phyloP scores from a whole-genome alignment of 2,797 vertebrate genomes.

The Todus mexicanus region DNA sequence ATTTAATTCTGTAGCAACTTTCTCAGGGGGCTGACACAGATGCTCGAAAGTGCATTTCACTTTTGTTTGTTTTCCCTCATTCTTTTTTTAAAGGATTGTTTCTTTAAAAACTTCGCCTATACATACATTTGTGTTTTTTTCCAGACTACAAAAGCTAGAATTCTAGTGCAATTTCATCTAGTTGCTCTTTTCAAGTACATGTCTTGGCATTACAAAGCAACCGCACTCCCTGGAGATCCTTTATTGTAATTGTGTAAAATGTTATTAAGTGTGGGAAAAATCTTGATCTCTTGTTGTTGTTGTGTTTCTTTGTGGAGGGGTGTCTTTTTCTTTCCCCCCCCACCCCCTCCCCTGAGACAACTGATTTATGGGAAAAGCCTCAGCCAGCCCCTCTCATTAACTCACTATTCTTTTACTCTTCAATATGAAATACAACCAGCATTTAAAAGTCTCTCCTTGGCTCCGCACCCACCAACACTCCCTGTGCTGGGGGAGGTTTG shows the following conservation, averaged over 20 bases:
- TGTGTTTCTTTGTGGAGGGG: neutral
- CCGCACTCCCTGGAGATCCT: neutral
- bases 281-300: neutral
- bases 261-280: constrained; percentile 22
- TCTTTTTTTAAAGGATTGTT: neutral
- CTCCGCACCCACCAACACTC: neutral
- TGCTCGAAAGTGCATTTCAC: neutral
- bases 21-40: neutral
- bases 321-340: neutral
- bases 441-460: neutral
- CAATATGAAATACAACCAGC: neutral
- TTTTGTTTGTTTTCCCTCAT: neutral
- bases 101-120: neutral
- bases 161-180: neutral
- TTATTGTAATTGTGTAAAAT: neutral
- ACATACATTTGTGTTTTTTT: neutral
- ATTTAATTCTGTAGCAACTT: neutral
- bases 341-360: neutral
- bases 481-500: neutral
- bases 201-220: constrained; percentile 18
- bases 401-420: neutral
- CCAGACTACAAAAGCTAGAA: neutral
- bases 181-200: constrained; percentile 1
- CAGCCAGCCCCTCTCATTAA: neutral
- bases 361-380: neutral